These are phyloP conservation scores for Xylophagus ater DNA, from an alignment of 2,888 invertebrate genomes.

Conservation along the genomic window DNA sequence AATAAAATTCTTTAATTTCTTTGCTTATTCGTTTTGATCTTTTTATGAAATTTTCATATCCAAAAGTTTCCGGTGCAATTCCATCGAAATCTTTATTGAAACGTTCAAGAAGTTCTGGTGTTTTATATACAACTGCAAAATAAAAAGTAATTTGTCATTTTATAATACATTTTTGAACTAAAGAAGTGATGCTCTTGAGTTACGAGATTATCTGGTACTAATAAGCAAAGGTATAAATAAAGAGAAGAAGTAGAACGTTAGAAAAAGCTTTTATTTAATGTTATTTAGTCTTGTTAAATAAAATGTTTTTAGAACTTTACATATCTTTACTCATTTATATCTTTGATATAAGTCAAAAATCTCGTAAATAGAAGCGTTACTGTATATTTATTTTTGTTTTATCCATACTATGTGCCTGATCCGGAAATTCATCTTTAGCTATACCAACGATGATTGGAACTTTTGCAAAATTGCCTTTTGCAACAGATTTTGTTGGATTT, in stretches of 20 bases:
- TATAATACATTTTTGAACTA: too few species aligned
- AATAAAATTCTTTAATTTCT: conserved; percentile 1
- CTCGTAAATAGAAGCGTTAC: too few species aligned
- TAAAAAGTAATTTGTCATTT: too few species aligned
- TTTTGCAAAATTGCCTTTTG: conserved; percentile 41
- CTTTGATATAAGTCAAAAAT: too few species aligned
- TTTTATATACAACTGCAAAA: too few species aligned
- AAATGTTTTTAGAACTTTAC: background rate
- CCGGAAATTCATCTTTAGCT: conserved; percentile 50
- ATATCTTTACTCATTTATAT: background rate
- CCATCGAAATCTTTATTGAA: conserved; percentile 33
- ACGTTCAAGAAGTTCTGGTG: conserved; percentile 29
- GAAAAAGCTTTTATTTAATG: conserved; percentile 21
- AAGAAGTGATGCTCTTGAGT: too few species aligned
- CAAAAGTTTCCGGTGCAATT: conserved; percentile 34
- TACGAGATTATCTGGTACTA: too few species aligned
- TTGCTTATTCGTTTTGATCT: background rate
- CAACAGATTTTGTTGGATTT: conserved; percentile 44
- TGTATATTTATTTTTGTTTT: background rate
- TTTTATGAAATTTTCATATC: conserved; percentile 17
- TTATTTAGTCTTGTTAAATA: background rate
- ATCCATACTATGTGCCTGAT: conserved; percentile 27
- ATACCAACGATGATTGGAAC: conserved; percentile 53
- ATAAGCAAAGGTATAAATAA: too few species aligned
- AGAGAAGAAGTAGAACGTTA: too few species aligned